phyloP scores from a whole-genome alignment of 2,113 vertebrate species.

The Sylvietta virens region DNA sequence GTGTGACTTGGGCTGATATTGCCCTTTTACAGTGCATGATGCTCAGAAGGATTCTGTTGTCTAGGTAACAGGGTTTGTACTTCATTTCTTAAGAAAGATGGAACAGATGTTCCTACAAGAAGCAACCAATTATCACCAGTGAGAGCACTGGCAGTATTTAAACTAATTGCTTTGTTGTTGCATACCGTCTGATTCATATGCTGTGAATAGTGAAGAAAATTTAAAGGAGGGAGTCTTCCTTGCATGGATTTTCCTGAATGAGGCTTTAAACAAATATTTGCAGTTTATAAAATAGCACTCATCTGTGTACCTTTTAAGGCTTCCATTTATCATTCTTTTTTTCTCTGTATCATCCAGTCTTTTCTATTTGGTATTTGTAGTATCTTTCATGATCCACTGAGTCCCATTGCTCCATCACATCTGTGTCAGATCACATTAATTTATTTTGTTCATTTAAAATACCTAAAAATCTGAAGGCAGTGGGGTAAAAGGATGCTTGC shows the following conservation, averaged over 20 bases:
- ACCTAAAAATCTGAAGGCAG: neutral
- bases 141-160: conserved; percentile 44
- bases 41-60: conserved; percentile 53
- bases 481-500: neutral
- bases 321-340: neutral
- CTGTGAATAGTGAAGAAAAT: conserved; percentile 3
- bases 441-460: neutral
- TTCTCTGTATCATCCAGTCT: neutral
- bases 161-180: conserved; percentile 44
- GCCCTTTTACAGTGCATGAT: neutral
- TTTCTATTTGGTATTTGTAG: neutral
- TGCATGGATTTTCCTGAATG: neutral
- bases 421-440: neutral
- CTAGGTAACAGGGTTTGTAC: conserved; percentile 52
- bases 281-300: neutral
- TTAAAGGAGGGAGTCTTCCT: neutral
- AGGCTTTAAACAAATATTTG: neutral
- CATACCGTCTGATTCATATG: neutral
- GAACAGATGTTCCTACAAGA: conserved; percentile 59
- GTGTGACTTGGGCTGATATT: neutral
- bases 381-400: neutral
- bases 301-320: neutral
- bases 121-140: conserved; percentile 52
- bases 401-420: neutral
- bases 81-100: conserved; percentile 32